These are phyloP conservation scores for Acleris emargana DNA, from an alignment of 2,888 invertebrate species.

Conservation along the genomic window DNA sequence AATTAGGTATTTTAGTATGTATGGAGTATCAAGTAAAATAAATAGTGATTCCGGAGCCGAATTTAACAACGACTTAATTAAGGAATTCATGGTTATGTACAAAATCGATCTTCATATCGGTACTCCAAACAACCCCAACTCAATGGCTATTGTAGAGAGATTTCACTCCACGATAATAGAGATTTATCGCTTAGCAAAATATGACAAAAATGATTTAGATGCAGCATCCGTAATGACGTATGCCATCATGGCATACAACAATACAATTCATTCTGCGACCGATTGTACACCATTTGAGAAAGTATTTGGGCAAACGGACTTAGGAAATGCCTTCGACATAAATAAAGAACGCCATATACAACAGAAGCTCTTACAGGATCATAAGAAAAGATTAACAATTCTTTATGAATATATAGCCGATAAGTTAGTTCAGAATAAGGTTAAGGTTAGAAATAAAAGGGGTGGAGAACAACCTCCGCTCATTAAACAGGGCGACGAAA, in stretches of 20 bases:
- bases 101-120: too few species aligned
- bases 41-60: too few species aligned
- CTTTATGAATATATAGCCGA: slow-evolving; percentile 34
- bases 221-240: slow-evolving; percentile 13
- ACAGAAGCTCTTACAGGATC: slow-evolving; percentile 39
- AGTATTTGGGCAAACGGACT: slow-evolving; percentile 5
- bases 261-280: slow-evolving; percentile 3
- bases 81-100: too few species aligned
- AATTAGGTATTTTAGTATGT: too few species aligned
- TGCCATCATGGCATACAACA: slow-evolving; percentile 19
- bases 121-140: too few species aligned
- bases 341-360: slow-evolving; percentile 15
- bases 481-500: slow-evolving; percentile 37
- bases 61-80: too few species aligned
- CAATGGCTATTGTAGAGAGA: too few species aligned
- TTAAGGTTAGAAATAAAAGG: slow-evolving; percentile 17
- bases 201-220: too few species aligned
- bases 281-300: slow-evolving; percentile 3
- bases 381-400: slow-evolving; percentile 37
- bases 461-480: slow-evolving; percentile 35
- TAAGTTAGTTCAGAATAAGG: slow-evolving; percentile 25
- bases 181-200: too few species aligned
- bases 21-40: too few species aligned
- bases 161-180: too few species aligned
- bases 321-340: slow-evolving; percentile 6